phyloP scores from a whole-genome alignment of 2,113 vertebrate genomes.

The Pristiophorus japonicus region DNA sequence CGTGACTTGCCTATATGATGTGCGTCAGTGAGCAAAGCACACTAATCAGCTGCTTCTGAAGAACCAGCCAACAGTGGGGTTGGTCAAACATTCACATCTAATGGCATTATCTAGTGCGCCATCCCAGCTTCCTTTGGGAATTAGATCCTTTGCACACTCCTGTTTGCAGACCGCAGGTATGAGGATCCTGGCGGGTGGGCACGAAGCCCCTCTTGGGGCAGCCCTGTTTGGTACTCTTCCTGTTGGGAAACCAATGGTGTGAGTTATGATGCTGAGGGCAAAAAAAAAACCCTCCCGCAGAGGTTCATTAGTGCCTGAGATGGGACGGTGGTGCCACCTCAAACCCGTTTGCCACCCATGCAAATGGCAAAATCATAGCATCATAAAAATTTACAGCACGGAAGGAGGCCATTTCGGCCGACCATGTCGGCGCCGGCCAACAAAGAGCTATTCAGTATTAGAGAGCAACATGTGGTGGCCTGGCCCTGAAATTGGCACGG shows the following conservation, averaged over 20 bases:
- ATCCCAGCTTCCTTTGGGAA: not conserved
- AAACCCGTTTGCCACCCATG: not conserved
- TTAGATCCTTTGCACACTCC: not conserved
- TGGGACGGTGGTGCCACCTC: not conserved
- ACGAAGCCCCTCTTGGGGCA: not conserved
- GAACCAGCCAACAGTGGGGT: no score
- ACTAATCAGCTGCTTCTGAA: no score
- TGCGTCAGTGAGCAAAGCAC: not conserved
- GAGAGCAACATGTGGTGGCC: no score
- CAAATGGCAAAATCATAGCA: no score
- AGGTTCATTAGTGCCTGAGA: not conserved
- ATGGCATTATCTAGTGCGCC: not conserved
- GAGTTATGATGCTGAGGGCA: not conserved
- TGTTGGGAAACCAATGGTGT: not conserved
- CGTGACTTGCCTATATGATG: not conserved
- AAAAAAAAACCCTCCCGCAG: not conserved
- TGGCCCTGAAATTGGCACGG: no score
- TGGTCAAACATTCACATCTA: not conserved
- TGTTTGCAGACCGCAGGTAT: not conserved
- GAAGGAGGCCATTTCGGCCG: no score
- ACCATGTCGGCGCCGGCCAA: no score
- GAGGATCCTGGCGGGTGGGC: not conserved
- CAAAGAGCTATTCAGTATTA: no score
- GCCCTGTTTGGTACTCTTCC: not conserved
- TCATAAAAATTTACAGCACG: no score